Evolutionary conservation across 2,888 invertebrate species (phyloP), one percentile per base, ranked within the genome.

Genomic region (Drosophila nr. fundita): DNA sequence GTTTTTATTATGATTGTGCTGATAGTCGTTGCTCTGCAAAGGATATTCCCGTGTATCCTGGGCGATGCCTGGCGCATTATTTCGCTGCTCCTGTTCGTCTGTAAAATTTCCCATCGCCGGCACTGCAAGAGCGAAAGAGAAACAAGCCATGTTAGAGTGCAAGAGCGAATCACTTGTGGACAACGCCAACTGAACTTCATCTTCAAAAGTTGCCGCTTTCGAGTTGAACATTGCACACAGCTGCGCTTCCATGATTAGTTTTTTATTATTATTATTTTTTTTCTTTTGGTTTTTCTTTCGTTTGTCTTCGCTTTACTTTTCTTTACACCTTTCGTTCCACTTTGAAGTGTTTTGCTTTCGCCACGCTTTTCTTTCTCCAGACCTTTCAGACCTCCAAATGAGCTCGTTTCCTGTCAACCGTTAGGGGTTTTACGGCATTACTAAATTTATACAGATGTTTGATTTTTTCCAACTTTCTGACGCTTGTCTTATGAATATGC

Each of bases 11-110:
- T 91, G 90, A 95, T 93, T 95, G 95, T 91, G 94, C 94, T 90
- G 93, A 82, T 94, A 88, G 92, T 95, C 95, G 93, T 96, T 95
- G 87, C 95, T 94, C 93, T 95, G 95, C 82, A 95, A 93, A 73
- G 95, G 95, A 93, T 95, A 95, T 92, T 95, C 95, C 86, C 94
- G 94, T 80, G 93, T 93, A 80, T 94, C 94, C 82, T 93, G 93
- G 65, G 93, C 92, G 84, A 90, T 77, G 66, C 87, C 90, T 34
- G 91, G 84, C 59, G 67, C 73, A 67, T 65, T 80, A 70, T 83
- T 89, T 48, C 91, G 83, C 65, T 90, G 91, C 76, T 92, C 92
- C 93, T 94, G 95, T 76, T 94, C 94, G 82, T 95, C 95, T 74
- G 95, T 95, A 91, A 94, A 94, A 93, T 95, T 95, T 80, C 94